A percentile compares a stretch with the other conserved stretches of the same genome.
Conservation (phyloP, 2,113 vertebrate genomes). For the Entosphenus tridentatus region DNA sequence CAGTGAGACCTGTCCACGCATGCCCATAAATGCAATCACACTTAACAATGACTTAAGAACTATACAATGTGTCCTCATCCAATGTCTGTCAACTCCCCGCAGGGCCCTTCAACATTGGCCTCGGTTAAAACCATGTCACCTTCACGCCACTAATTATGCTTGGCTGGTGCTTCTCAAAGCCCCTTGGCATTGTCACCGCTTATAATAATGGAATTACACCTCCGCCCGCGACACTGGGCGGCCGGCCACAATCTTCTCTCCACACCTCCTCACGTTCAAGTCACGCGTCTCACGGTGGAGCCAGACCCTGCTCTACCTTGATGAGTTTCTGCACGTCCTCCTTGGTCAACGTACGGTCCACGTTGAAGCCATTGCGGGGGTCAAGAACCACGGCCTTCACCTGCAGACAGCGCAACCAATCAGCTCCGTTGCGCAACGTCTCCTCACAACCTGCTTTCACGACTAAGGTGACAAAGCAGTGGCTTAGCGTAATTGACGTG, state of each 20-base stretch:
- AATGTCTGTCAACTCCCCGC: too few relatives aligned
- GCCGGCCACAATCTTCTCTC: too few relatives aligned
- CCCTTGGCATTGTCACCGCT: background rate
- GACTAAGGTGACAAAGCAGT: background rate
- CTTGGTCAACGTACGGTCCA: constrained; percentile 31
- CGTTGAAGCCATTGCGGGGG: constrained; percentile 40
- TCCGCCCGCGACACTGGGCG: background rate
- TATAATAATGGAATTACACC: background rate
- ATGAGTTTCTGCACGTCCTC: constrained; percentile 38
- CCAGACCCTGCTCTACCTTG: constrained; percentile 28
- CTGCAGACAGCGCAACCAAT: constrained; percentile 17
- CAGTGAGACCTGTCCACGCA: too few relatives aligned
- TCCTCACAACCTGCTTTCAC: too few relatives aligned
- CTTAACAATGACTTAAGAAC: too few relatives aligned
- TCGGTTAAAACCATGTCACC: too few relatives aligned
- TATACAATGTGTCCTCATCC: too few relatives aligned
- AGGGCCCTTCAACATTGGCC: too few relatives aligned
- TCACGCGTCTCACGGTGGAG: background rate
- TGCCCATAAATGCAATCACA: too few relatives aligned
- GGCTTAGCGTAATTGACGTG: background rate
- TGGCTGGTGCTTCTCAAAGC: background rate
- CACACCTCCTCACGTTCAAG: too few relatives aligned
- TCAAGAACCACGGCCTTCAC: constrained; percentile 58
- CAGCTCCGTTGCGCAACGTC: too few relatives aligned
- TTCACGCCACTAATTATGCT: background rate